Percentiles rank a stretch among this genome's conserved stretches.
phyloP scores from a whole-genome alignment of 2,888 invertebrate genomes.

The Callyntrura guangdongensis region DNA sequence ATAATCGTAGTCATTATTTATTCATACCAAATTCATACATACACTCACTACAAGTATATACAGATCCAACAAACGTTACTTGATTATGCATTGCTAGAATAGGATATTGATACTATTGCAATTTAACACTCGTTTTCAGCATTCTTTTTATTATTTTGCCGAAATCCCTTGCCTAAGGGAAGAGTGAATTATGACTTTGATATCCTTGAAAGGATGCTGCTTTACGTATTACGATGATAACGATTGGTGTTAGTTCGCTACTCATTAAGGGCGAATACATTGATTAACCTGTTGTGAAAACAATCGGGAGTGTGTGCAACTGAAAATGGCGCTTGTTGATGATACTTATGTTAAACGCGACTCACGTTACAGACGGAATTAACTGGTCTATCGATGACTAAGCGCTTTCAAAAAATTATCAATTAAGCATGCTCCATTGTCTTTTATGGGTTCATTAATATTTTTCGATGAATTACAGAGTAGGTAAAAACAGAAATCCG shows the following conservation, averaged over 20 bases:
- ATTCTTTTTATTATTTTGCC: background rate
- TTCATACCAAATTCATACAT: background rate
- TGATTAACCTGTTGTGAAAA: too few species aligned
- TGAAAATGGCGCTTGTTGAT: too few species aligned
- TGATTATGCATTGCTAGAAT: background rate
- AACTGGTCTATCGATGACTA: too few species aligned
- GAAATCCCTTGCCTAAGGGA: background rate
- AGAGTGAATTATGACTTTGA: conserved; percentile 35
- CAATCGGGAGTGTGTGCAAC: too few species aligned
- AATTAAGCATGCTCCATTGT: too few species aligned
- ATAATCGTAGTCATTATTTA: background rate
- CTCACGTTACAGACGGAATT: too few species aligned
- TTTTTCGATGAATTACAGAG: too few species aligned
- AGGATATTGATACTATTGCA: too few species aligned
- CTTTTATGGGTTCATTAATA: too few species aligned
- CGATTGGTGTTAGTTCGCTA: background rate
- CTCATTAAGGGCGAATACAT: background rate
- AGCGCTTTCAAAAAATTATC: too few species aligned
- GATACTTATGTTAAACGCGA: too few species aligned
- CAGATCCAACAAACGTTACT: background rate
- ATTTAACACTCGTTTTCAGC: background rate
- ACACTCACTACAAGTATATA: background rate
- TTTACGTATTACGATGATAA: background rate
- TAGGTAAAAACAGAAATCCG: too few species aligned
- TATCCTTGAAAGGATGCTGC: conserved; percentile 55